Conservation (phyloP, 2,113 vertebrate genomes). For the Odontesthes bonariensis region DNA sequence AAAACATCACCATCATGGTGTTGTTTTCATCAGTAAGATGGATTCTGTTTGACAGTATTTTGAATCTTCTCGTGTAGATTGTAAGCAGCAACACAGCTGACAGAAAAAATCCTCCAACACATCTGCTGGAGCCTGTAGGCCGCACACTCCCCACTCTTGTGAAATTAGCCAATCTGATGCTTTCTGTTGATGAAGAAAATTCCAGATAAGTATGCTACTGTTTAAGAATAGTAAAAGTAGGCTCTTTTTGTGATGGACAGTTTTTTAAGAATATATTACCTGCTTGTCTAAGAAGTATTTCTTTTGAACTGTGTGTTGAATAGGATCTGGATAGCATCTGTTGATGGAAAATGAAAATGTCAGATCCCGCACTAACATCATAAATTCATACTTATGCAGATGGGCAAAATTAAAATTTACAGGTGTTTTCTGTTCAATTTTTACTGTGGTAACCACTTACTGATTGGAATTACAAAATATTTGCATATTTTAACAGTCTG, state of each 20-base stretch:
- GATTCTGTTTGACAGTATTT: conserved; percentile 15
- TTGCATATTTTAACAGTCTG: too few species aligned
- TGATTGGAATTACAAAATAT: too few species aligned
- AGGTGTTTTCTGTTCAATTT: too few species aligned
- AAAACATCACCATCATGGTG: conserved; percentile 47
- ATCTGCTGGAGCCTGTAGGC: conserved; percentile 19
- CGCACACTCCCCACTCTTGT: background rate
- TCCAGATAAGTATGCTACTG: background rate
- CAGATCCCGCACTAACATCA: background rate
- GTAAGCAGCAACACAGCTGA: conserved; percentile 38
- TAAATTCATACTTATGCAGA: background rate
- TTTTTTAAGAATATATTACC: conserved; percentile 45
- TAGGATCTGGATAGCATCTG: conserved; percentile 24
- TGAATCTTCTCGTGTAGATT: conserved; percentile 26
- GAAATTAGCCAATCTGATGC: background rate
- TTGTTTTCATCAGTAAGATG: background rate
- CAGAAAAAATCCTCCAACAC: conserved; percentile 24
- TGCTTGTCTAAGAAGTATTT: conserved; percentile 19
- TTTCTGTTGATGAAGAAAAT: background rate
- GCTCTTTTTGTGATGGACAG: too few species aligned
- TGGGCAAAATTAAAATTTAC: background rate
- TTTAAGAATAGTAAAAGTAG: background rate
- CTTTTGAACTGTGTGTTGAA: background rate
- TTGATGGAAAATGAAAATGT: background rate
- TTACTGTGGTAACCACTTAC: too few species aligned